phyloP scores from a whole-genome alignment of 2,797 vertebrate species.

The Leptatherina wallacei region DNA sequence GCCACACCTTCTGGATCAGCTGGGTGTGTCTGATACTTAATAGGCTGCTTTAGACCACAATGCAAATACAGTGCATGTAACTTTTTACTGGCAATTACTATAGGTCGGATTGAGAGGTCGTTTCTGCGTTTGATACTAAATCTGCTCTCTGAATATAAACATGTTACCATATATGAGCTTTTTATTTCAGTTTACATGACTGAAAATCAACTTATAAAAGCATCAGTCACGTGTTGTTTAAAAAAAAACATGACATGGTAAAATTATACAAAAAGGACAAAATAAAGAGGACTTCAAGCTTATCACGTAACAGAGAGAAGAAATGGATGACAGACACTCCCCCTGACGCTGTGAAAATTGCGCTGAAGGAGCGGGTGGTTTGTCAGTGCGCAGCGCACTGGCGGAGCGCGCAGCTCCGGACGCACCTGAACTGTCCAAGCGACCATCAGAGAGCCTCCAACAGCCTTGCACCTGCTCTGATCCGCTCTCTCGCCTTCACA shows the following conservation, averaged over 20 bases:
- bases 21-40: constrained; percentile 14
- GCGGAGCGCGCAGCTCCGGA: constrained; percentile 54
- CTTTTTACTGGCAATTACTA: no score
- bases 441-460: constrained; percentile 17
- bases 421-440: constrained; percentile 50
- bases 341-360: constrained; percentile 46
- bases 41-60: neutral
- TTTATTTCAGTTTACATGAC: neutral
- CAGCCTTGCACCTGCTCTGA: constrained; percentile 36
- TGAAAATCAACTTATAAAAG: neutral
- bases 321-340: constrained; percentile 37
- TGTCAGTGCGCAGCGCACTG: constrained; percentile 42
- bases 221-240: neutral
- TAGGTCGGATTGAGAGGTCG: neutral
- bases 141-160: neutral
- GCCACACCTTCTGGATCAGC: constrained; percentile 16
- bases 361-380: constrained; percentile 29
- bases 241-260: neutral
- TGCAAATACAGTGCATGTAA: neutral
- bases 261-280: neutral
- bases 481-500: neutral
- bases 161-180: neutral
- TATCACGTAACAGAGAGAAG: constrained; percentile 4
- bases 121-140: neutral
- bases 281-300: neutral